A percentile compares a stretch with the other conserved stretches of the same genome.
phyloP scores from a whole-genome alignment of 2,888 invertebrate species.

The Hofmannophila pseudospretella region DNA sequence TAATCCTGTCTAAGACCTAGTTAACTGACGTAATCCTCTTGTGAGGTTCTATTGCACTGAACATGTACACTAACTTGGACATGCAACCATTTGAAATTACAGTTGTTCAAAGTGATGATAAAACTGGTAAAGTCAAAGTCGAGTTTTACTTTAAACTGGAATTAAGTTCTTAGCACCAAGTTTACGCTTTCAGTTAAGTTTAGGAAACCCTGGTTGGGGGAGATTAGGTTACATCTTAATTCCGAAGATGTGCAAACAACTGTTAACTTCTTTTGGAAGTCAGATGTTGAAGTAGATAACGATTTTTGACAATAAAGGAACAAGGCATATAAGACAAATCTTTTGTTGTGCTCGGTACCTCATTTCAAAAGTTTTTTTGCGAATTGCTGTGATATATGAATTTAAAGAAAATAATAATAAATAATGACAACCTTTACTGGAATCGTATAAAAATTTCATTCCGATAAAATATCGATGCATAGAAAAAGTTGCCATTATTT shows the following conservation, averaged over 20 bases:
- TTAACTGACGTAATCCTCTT: slow-evolving; percentile 47
- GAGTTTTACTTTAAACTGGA: neutral
- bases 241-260: slow-evolving; percentile 5
- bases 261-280: slow-evolving; percentile 6
- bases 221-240: slow-evolving; percentile 6
- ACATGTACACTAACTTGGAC: neutral
- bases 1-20: slow-evolving; percentile 38
- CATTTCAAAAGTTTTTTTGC: too few relatives aligned
- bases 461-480: too few relatives aligned
- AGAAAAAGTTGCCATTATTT: too few relatives aligned
- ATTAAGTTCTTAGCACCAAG: neutral
- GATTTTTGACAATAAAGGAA: neutral
- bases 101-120: neutral
- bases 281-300: neutral
- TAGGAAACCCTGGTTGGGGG: slow-evolving; percentile 14
- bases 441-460: too few relatives aligned
- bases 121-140: too few relatives aligned
- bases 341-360: too few relatives aligned
- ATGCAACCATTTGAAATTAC: neutral
- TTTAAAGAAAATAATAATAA: too few relatives aligned
- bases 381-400: too few relatives aligned
- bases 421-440: slow-evolving; percentile 1
- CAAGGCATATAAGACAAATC: too few relatives aligned
- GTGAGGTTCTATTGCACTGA: slow-evolving; percentile 14
- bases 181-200: slow-evolving; percentile 26